Evolutionary conservation across 1,140 invertebrate species (phyloP).

Genomic region (Andrena cerasifolii): DNA sequence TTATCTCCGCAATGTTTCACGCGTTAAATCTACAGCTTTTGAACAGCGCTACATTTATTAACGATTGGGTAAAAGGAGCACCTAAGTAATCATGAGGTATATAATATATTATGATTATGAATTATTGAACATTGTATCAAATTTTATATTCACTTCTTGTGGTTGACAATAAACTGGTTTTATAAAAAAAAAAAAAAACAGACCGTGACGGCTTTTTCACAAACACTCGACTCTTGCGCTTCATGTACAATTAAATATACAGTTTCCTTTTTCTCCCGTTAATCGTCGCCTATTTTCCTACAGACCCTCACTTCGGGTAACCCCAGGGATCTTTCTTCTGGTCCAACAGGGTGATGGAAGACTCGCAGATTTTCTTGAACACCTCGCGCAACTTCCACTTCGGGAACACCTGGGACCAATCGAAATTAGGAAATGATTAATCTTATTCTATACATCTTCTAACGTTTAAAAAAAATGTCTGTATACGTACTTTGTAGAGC

Average conservation of each 20-base stretch:
- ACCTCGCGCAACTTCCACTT: slow-evolving; percentile 90
- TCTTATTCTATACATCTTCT: too few relatives aligned
- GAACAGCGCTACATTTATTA: slow-evolving; percentile 63
- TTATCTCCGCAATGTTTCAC: slow-evolving; percentile 54
- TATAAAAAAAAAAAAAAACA: slow-evolving; percentile 71
- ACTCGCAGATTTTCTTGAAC: slow-evolving; percentile 90
- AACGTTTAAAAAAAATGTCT: not conserved
- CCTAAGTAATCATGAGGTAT: slow-evolving; percentile 65
- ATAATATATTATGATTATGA: slow-evolving; percentile 74
- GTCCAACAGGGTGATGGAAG: slow-evolving; percentile 89
- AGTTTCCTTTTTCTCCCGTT: not conserved
- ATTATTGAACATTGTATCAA: slow-evolving; percentile 78
- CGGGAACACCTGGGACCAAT: slow-evolving; percentile 85
- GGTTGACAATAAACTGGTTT: slow-evolving; percentile 79
- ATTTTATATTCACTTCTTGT: slow-evolving; percentile 80
- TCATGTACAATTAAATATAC: not conserved
- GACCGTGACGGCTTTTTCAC: too few relatives aligned
- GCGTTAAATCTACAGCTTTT: slow-evolving; percentile 61
- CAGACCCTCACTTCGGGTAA: slow-evolving; percentile 75
- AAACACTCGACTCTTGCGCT: too few relatives aligned
- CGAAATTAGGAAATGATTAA: not conserved
- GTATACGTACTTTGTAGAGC: slow-evolving; percentile 86
- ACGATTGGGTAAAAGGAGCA: slow-evolving; percentile 63
- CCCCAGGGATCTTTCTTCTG: slow-evolving; percentile 89
- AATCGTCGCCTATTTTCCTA: slow-evolving; percentile 29